Evolutionary conservation across 2,797 vertebrate species (phyloP), one percentile per base, ranked within the genome.

Genomic region (Girardinus metallicus): DNA sequence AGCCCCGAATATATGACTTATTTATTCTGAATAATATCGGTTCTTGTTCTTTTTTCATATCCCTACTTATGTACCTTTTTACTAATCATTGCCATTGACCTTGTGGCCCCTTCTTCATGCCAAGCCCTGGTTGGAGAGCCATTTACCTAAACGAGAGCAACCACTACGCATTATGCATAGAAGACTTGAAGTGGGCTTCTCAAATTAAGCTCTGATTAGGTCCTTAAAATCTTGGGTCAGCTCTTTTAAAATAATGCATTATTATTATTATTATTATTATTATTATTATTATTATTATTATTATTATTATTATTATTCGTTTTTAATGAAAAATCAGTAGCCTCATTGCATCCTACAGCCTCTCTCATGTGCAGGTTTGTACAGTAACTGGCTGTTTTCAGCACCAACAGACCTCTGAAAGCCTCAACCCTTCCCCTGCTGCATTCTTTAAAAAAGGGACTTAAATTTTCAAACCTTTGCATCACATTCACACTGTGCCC

Each of bases 391-490:
- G 6, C 43, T 81, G 80, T 75, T 84, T 75, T 80, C 73, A 81
- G 66, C 76, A 72, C 8, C 64, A 66, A 75, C 57, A 74, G 13
- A 84, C 46, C 81, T 49, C 66, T 77, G 57, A 80, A 75, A 90
- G 46, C 75, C 39, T 71, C 55, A 46, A 15, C 64, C 64, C 39
- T 34, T 21, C 68, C n/a, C 64, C 76, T 80, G 39, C 66, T 78
- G 29, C 60, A 44, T 80, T 80, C 83, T 87, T 83, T 44, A 77
- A 29, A 64, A 86, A 44, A 44, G 12, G 79, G 47, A 72, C 68
- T 57, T 82, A 85, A 83, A 89, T 78, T 89, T 84, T 85, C 55
- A 87, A 79, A 83, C 72, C 47, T 87, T 83, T 84, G 62, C 84
- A 87, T 86, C 71, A 74, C 10, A 71, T 83, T 84, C 76, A 87